Base-by-base conservation (phyloP, 2,888 invertebrate genomes). In the Agriotes lineatus region DNA sequence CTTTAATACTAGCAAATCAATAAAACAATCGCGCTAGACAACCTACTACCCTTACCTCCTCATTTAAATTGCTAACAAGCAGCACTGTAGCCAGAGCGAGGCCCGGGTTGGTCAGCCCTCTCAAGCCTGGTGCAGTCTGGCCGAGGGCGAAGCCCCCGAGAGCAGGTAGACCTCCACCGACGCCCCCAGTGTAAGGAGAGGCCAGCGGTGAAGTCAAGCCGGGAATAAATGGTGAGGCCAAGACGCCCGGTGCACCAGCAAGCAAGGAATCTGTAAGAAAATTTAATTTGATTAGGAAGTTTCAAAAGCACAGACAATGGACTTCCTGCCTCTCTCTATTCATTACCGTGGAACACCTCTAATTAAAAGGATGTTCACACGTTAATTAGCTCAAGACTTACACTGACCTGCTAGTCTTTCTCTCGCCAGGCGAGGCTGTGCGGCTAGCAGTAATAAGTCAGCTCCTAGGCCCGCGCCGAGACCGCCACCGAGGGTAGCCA, bases 21-120 rank as follows among this genome's bases (percentile, higher is more conserved):
- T 52, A 33, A 33, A 33, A 16, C 16, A 39, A 37, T 37, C 4
- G 5, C 2, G 10, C 16, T 56, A 19, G 2, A 20, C 20, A 12
- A 37, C 22, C 3, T 2, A 10, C 16, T 39, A 4, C 9, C 89
- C 91, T 87, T 87, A 98, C 97, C 95, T 97, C 96, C 87, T 98
- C 97, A 86, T 97, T 97, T 76, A 98, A 91, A 86, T 97, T 97
- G 85, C 96, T 96, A 81, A 98, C 96, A 74, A 98, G 93, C 69
- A 98, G 90, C 16, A 98, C 98, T 73, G 95, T 92, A 82, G 87
- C 94, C 83, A 90, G 88, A 56, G 89, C 91, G 80, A 89, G 88
- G 77, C 81, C 85, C 44, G 82, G 85, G 77, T 66, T 86, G 81
- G 87, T 93, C 82, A 90, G 88, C 62, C 89, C 93, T 81, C 89